Evolutionary conservation across 2,888 invertebrate genomes (phyloP), one percentile per base, ranked within the genome.

Genomic region (Leptarthrus brevirostris): DNA sequence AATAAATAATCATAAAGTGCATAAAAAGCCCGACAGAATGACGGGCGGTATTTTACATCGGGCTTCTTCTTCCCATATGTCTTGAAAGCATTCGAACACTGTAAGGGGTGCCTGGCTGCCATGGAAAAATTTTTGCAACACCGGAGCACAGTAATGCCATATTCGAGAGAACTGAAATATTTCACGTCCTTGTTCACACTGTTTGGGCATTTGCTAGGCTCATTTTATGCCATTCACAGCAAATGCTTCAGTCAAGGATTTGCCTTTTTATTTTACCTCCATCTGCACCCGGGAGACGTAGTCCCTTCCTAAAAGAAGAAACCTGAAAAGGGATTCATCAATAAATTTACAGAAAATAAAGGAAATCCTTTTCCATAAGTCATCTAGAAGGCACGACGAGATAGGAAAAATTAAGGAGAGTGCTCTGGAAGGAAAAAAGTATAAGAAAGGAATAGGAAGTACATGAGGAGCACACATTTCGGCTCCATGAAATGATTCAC

Each of bases 261-360:
- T 70, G 26, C 49, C 34, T 36, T 70, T 70, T 52, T 52, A 49
- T 70, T 70, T 64, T 66, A 14, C 8, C 5, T 26, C 16, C 24
- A 22, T 0, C 30, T 22, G n/a, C n/a, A n/a, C n/a, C 24, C 40
- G 36, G 22, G 12, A 34, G 49, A 12, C 10, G 14, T 12, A 52
- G 52, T 10, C 6, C 6, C 20, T 20, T 10, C n/a, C 6, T 47
- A 47, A 24, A 53, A 53, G 22, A 53, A n/a, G 22, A 53, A 70
- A 70, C 16, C 53, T 36, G 36, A 40, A 72, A 52, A 61, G 26
- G 52, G 34, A 52, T 61, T 73, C 73, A 73, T 73, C 73, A 73
- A 73, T 73, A 73, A 73, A 73, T 73, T 73, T 73, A 40, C 73
- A 73, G 61, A 73, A 73, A 73, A 73, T 73, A 73, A 73, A 73